Conservation (phyloP, 1,140 invertebrate genomes). For the Ostrea edulis region DNA sequence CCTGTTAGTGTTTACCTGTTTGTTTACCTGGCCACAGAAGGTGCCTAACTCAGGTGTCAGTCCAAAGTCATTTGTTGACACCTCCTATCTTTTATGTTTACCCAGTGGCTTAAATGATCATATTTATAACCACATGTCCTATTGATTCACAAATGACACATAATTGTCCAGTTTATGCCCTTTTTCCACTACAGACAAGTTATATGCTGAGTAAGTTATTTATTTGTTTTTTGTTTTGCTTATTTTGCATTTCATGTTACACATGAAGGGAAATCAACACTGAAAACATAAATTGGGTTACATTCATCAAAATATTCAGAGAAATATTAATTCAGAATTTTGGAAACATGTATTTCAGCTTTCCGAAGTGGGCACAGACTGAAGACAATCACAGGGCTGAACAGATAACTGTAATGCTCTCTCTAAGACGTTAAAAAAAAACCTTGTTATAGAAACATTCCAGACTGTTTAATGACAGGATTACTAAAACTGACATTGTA, state of each 20-base stretch:
- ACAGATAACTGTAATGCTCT: too few relatives aligned
- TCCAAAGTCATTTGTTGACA: conserved; percentile 1
- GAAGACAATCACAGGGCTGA: too few relatives aligned
- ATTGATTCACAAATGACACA: background rate
- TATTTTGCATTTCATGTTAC: background rate
- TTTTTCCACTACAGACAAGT: background rate
- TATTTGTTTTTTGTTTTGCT: background rate
- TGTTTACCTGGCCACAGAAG: conserved; percentile 23
- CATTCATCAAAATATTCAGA: too few relatives aligned
- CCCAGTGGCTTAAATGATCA: background rate
- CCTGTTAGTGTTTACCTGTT: conserved; percentile 25
- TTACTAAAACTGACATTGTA: background rate
- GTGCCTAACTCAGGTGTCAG: conserved; percentile 6
- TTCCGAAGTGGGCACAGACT: too few relatives aligned
- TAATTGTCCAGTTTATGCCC: background rate
- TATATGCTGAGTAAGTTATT: background rate
- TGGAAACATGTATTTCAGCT: too few relatives aligned
- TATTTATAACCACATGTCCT: background rate
- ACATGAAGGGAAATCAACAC: too few relatives aligned
- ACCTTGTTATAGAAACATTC: background rate
- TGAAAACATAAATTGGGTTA: too few relatives aligned
- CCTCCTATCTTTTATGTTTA: background rate
- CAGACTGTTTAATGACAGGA: conserved; percentile 1
- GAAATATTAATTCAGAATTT: too few relatives aligned
- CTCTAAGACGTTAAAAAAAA: background rate